A percentile compares a stretch with the other conserved stretches of the same genome.
These are phyloP conservation scores for Pristionchus exspectatus DNA, from an alignment of 2,888 invertebrate species.

Conservation along the genomic window DNA sequence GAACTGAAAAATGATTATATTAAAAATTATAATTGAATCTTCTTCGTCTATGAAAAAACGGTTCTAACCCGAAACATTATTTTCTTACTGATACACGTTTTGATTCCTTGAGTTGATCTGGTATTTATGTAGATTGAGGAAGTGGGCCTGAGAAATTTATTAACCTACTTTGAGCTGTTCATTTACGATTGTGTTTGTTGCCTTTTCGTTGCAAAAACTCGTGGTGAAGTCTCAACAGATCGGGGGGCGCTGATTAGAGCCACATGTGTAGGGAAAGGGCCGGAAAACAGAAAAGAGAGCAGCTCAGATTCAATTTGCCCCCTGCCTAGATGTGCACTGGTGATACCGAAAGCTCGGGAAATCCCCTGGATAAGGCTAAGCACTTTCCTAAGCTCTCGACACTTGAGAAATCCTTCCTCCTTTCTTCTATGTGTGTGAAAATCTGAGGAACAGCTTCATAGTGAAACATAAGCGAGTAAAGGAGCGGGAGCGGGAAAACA, in stretches of 20 bases:
- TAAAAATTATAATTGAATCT: too few species aligned
- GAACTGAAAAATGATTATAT: too few species aligned
- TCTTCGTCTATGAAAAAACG: too few species aligned
- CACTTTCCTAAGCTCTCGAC: neutral
- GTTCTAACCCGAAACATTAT: too few species aligned
- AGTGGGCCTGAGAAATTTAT: neutral
- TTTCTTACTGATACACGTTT: neutral
- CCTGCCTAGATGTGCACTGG: slow-evolving; percentile 11
- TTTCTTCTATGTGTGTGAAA: neutral
- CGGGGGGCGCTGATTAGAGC: neutral
- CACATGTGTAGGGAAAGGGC: neutral
- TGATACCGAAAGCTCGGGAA: neutral
- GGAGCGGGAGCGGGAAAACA: neutral
- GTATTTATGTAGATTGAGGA: too few species aligned
- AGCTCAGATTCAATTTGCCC: slow-evolving; percentile 1
- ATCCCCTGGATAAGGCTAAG: neutral
- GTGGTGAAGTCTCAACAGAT: neutral
- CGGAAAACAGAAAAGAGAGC: neutral
- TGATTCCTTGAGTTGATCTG: neutral
- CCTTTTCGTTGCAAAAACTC: neutral
- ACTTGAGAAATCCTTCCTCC: neutral
- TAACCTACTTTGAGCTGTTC: neutral
- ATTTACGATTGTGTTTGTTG: neutral
- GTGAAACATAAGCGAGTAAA: neutral
- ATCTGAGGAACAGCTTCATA: neutral